These are phyloP conservation scores for Koerneria pararmatus DNA, from an alignment of 2,888 invertebrate genomes.

Conservation along the genomic window DNA sequence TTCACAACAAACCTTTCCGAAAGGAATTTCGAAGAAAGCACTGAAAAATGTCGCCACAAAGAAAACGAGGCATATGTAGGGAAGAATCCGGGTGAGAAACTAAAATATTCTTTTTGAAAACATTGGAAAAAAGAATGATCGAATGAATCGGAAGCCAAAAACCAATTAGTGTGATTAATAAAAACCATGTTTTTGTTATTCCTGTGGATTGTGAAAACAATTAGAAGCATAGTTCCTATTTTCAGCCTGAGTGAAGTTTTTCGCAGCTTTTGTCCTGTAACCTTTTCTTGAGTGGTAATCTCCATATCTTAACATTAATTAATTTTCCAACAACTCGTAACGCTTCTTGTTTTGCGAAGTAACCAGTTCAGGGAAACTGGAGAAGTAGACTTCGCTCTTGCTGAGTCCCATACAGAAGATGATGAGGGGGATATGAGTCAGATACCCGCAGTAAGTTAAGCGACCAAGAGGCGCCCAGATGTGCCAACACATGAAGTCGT, in stretches of 20 bases:
- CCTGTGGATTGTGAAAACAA: no score
- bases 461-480: slow-evolving; percentile 18
- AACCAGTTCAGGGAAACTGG: slow-evolving; percentile 3
- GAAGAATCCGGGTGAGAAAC: not conserved
- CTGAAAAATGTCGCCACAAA: slow-evolving; percentile 10
- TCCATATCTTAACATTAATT: no score
- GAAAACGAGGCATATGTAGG: not conserved
- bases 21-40: slow-evolving; percentile 7
- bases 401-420: not conserved
- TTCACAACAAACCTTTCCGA: slow-evolving; percentile 8
- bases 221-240: no score
- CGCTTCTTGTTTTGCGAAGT: no score
- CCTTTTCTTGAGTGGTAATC: no score
- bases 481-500: slow-evolving; percentile 5
- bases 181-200: no score
- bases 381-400: slow-evolving; percentile 13
- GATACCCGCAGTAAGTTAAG: slow-evolving; percentile 16
- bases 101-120: not conserved
- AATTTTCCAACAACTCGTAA: slow-evolving; percentile 2
- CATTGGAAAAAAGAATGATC: not conserved
- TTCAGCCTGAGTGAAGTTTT: no score
- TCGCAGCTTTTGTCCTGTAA: no score
- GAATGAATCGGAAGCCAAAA: no score
- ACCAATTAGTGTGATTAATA: no score
- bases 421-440: slow-evolving; percentile 3